Evolutionary conservation across 2,888 invertebrate species (phyloP).

Genomic region (Papilio gigon): DNA sequence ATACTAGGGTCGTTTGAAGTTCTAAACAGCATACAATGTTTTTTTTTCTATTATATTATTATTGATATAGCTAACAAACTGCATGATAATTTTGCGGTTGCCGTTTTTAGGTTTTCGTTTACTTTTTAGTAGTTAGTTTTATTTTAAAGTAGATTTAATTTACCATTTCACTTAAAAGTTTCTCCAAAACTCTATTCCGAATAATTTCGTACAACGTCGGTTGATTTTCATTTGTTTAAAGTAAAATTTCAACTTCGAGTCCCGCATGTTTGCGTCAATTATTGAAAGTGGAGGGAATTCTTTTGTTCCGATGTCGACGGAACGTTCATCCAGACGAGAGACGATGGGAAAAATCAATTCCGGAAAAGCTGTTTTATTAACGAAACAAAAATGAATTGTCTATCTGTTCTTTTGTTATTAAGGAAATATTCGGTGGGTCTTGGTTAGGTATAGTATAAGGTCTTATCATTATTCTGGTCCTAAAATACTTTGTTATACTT

Average conservation of each 20-base stretch:
- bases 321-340: slow-evolving; percentile 14
- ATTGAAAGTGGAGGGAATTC: slow-evolving; percentile 18
- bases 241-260: slow-evolving; percentile 12
- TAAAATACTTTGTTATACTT: no score
- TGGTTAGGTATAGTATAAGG: background rate
- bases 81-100: no score
- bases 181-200: background rate
- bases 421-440: background rate
- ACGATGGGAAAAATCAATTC: slow-evolving; percentile 11
- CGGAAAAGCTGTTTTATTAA: slow-evolving; percentile 19
- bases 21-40: no score
- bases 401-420: background rate
- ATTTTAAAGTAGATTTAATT: no score
- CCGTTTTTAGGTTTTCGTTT: no score
- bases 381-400: slow-evolving; percentile 15
- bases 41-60: no score
- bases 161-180: no score
- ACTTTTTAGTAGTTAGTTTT: no score
- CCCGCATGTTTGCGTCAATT: slow-evolving; percentile 12
- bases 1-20: no score
- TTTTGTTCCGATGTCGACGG: background rate
- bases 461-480: background rate
- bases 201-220: background rate
- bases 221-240: slow-evolving; percentile 7
- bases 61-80: no score